Percentiles rank a stretch among this genome's conserved stretches.
These are phyloP conservation scores for Eueides isabella DNA, from an alignment of 1,140 invertebrate genomes.

Conservation along the genomic window DNA sequence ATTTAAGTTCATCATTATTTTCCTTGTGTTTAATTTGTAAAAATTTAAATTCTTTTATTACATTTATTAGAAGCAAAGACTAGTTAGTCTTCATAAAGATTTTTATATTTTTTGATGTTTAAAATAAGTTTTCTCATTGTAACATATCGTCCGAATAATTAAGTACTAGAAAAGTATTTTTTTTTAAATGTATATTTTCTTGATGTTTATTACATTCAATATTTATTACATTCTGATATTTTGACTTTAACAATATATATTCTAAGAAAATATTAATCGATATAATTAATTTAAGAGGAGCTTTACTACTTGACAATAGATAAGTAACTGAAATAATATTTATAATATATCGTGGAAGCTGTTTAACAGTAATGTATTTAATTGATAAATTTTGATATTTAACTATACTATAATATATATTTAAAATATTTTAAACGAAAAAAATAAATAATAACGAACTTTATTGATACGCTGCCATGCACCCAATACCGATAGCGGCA, in stretches of 20 bases:
- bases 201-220: neutral
- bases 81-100: neutral
- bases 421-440: neutral
- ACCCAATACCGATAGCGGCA: no score
- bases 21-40: no score
- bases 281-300: constrained; percentile 18
- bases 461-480: no score
- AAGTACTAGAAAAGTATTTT: neutral
- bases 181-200: neutral
- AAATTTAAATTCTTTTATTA: no score
- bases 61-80: neutral
- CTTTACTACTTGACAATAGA: constrained; percentile 32
- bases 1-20: neutral
- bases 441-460: neutral
- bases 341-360: neutral
- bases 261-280: neutral
- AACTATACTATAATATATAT: neutral
- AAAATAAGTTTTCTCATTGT: neutral
- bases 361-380: constrained; percentile 23
- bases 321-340: constrained; percentile 10
- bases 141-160: neutral
- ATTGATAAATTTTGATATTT: constrained; percentile 6
- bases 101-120: neutral
- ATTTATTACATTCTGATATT: neutral
- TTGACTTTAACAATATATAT: neutral